These are phyloP conservation scores for Protaetia brevitarsis DNA, from an alignment of 1,140 invertebrate species.

Conservation along the genomic window DNA sequence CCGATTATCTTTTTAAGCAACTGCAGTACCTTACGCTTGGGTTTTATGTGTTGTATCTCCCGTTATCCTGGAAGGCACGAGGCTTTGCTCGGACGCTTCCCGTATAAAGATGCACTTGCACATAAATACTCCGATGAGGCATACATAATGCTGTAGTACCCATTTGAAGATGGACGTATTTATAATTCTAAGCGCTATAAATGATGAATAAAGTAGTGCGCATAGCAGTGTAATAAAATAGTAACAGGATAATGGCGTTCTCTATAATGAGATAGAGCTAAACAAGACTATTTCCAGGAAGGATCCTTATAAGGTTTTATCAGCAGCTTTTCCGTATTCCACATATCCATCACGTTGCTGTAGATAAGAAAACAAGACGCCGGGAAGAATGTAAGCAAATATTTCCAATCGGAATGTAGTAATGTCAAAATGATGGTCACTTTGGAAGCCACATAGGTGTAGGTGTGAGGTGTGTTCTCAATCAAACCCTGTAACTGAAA, in stretches of 20 bases:
- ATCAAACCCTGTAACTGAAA: conserved; percentile 28
- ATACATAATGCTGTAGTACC: too few species aligned
- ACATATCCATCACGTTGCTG: conserved; percentile 18
- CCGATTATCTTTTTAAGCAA: neutral
- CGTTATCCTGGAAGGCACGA: too few species aligned
- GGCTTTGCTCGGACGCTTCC: too few species aligned
- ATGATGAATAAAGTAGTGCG: neutral
- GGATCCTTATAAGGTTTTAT: neutral
- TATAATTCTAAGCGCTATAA: too few species aligned
- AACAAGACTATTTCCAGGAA: neutral
- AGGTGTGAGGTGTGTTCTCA: conserved; percentile 27
- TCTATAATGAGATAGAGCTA: neutral
- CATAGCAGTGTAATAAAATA: neutral
- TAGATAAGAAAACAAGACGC: conserved; percentile 28
- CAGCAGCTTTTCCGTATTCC: neutral
- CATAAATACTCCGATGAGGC: too few species aligned
- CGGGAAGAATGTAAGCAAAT: conserved; percentile 31
- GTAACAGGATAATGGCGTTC: too few species aligned
- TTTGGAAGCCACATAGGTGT: conserved; percentile 22
- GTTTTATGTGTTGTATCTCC: too few species aligned
- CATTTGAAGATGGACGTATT: too few species aligned
- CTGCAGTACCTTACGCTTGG: neutral
- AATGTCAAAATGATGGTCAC: conserved; percentile 28
- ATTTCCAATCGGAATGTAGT: conserved; percentile 25
- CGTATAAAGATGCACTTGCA: too few species aligned